These are phyloP conservation scores for Heterochromis multidens DNA, from an alignment of 2,113 vertebrate species.

Conservation along the genomic window DNA sequence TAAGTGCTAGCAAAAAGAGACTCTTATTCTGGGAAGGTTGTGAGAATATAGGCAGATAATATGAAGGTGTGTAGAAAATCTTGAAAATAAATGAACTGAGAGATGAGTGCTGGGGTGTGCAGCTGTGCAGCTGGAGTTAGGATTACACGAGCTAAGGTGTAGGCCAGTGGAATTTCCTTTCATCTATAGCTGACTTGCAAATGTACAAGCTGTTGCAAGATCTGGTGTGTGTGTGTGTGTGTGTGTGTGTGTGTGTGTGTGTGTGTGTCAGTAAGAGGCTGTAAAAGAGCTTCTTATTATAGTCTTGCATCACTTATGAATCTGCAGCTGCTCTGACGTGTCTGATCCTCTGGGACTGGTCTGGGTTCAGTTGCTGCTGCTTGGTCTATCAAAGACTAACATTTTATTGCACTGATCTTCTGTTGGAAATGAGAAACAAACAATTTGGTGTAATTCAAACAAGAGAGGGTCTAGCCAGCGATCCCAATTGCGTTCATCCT, in stretches of 20 bases:
- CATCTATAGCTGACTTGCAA: slow-evolving; percentile 9
- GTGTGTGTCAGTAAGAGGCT: neutral
- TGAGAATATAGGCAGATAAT: neutral
- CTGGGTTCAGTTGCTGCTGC: neutral
- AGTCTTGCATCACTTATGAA: neutral
- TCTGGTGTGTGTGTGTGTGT: neutral
- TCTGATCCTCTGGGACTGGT: neutral
- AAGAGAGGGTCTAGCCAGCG: no score
- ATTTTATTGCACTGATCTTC: neutral
- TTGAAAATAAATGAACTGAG: neutral
- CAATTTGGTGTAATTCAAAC: neutral
- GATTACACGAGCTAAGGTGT: neutral
- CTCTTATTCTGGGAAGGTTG: neutral
- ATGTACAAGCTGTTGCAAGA: neutral
- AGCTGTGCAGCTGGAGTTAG: neutral
- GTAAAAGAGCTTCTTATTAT: neutral
- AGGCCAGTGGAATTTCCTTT: neutral
- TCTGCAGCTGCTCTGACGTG: slow-evolving; percentile 9
- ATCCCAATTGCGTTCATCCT: no score
- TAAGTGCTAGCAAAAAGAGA: neutral
- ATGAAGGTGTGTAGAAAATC: neutral
- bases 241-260: neutral
- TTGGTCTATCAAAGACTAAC: neutral
- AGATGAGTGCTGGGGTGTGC: neutral
- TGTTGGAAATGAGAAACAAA: neutral